These are phyloP conservation scores for Armadillidium nasatum DNA, from an alignment of 1,140 invertebrate species.

Conservation along the genomic window DNA sequence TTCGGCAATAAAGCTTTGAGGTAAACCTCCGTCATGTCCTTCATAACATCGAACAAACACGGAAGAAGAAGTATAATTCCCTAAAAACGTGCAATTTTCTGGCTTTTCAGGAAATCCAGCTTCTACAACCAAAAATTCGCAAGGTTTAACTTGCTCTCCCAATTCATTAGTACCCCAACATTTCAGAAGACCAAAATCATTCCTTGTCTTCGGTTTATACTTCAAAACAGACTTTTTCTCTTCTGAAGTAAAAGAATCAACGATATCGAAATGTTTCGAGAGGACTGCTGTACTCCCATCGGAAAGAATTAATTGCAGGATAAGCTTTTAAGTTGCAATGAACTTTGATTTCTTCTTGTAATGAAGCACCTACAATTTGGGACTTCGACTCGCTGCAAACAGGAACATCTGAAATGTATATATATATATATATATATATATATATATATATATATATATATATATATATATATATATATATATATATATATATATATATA, in stretches of 20 bases:
- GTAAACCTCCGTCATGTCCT: slow-evolving; percentile 2
- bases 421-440: not conserved
- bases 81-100: slow-evolving; percentile 61
- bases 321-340: not conserved
- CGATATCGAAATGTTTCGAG: not conserved
- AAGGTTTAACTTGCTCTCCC: slow-evolving; percentile 48
- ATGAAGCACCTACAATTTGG: not conserved
- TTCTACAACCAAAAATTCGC: slow-evolving; percentile 48
- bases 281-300: not conserved
- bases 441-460: slow-evolving; percentile 2
- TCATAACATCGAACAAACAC: not conserved
- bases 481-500: not conserved
- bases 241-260: not conserved
- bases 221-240: not conserved
- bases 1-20: not conserved
- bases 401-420: not conserved
- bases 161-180: slow-evolving; percentile 49
- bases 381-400: not conserved
- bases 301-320: not conserved
- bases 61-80: not conserved
- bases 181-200: slow-evolving; percentile 48
- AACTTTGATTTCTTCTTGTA: not conserved
- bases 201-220: not conserved
- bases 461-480: too few species aligned
- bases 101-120: slow-evolving; percentile 76